Evolutionary conservation across 2,113 vertebrate species (phyloP).

Genomic region (Cynopterus brachyotis): DNA sequence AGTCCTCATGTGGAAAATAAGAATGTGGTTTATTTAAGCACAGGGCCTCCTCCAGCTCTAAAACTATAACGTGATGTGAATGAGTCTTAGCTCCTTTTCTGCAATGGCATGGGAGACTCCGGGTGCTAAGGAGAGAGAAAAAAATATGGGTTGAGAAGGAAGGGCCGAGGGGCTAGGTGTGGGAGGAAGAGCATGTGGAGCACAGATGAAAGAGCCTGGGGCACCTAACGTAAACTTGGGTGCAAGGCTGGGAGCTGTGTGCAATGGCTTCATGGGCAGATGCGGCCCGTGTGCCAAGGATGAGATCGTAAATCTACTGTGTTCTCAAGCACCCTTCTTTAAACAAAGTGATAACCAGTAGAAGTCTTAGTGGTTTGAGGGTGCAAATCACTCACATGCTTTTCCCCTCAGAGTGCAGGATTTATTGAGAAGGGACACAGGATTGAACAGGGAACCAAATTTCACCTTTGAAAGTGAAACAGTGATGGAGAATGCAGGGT

Average conservation of each 20-base stretch:
- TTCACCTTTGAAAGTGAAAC: neutral
- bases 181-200: neutral
- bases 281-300: too few species aligned
- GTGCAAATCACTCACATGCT: neutral
- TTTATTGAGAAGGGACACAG: neutral
- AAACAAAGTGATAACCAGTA: neutral
- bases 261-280: neutral
- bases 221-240: neutral
- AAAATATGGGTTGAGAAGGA: neutral
- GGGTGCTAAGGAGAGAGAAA: neutral
- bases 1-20: conserved; percentile 36
- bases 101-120: neutral
- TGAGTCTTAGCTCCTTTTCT: conserved; percentile 40
- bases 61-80: neutral
- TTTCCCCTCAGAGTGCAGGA: neutral
- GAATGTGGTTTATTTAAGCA: conserved; percentile 51
- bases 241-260: neutral
- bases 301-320: too few species aligned
- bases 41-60: neutral
- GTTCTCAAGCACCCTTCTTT: neutral
- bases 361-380: neutral
- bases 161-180: neutral
- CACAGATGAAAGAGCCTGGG: neutral
- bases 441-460: neutral
- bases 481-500: neutral